phyloP scores from a whole-genome alignment of 1,140 invertebrate species.

The Drosophila pallidifrons region DNA sequence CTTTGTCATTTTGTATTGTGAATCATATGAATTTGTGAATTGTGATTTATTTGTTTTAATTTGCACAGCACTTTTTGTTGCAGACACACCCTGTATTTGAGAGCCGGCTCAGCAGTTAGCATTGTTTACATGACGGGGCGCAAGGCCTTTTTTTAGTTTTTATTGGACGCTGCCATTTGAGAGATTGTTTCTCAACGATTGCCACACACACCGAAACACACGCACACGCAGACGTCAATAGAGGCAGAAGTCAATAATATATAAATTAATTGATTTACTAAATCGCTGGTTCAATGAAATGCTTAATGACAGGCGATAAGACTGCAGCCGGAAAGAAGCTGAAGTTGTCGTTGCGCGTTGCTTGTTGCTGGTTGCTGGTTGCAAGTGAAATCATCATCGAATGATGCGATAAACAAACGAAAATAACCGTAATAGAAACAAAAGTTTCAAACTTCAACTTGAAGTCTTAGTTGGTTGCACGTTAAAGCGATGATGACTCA shows the following conservation, averaged over 20 bases:
- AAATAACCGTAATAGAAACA: conserved; percentile 20
- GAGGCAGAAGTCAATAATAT: conserved; percentile 55
- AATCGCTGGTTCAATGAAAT: conserved; percentile 61
- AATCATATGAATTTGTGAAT: background rate
- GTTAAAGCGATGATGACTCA: conserved; percentile 27
- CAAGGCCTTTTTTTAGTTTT: conserved; percentile 65
- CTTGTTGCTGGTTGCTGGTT: background rate
- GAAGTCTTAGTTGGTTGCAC: conserved; percentile 39
- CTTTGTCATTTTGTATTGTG: too few relatives aligned
- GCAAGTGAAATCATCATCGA: conserved; percentile 25
- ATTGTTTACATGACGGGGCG: conserved; percentile 69
- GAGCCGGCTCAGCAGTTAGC: conserved; percentile 59
- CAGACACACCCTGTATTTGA: conserved; percentile 58
- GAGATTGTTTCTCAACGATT: conserved; percentile 69
- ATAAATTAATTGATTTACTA: conserved; percentile 80
- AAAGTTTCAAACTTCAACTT: conserved; percentile 17
- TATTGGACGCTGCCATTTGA: conserved; percentile 49
- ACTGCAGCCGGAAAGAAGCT: conserved; percentile 22
- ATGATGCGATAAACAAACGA: conserved; percentile 23
- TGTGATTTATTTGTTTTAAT: conserved; percentile 7
- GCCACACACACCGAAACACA: conserved; percentile 49
- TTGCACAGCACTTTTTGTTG: conserved; percentile 7
- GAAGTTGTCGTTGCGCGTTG: conserved; percentile 1
- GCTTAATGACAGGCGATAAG: conserved; percentile 53
- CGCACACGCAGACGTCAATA: background rate